These are phyloP conservation scores for Catocala fraxini DNA, from an alignment of 2,888 invertebrate genomes.

Conservation along the genomic window DNA sequence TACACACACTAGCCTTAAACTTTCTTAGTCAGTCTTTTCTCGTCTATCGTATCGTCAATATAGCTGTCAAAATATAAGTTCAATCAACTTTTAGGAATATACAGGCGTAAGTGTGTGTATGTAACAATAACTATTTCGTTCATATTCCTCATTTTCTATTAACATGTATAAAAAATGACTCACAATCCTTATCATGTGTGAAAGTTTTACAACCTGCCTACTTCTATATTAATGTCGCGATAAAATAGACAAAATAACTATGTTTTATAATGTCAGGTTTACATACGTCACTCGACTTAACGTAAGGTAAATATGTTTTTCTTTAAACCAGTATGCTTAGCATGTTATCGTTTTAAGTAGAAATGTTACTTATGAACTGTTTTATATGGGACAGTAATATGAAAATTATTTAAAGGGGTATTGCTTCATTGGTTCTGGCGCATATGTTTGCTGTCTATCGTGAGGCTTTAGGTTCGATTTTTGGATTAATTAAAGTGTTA, in stretches of 20 bases:
- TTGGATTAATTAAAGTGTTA: no score
- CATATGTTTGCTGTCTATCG: no score
- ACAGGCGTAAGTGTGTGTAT: no score
- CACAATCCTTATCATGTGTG: slow-evolving; percentile 10
- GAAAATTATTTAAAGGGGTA: no score
- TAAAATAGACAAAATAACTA: slow-evolving; percentile 9
- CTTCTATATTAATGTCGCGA: slow-evolving; percentile 7
- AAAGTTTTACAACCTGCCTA: slow-evolving; percentile 1
- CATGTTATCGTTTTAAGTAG: slow-evolving; percentile 14
- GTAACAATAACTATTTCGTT: no score
- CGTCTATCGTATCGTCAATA: no score
- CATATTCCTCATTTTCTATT: neutral
- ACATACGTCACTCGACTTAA: slow-evolving; percentile 22
- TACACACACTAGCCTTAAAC: no score
- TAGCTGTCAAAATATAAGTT: no score
- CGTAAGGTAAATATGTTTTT: slow-evolving; percentile 36
- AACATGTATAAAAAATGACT: neutral
- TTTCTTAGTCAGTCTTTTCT: no score
- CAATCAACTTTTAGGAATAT: no score
- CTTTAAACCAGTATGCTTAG: slow-evolving; percentile 31
- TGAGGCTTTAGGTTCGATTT: no score
- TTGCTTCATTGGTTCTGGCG: no score
- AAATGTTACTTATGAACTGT: slow-evolving; percentile 15
- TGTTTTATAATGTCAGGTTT: slow-evolving; percentile 9
- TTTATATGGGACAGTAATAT: neutral